Conservation (phyloP, 2,113 vertebrate species). For the Uria aalge region DNA sequence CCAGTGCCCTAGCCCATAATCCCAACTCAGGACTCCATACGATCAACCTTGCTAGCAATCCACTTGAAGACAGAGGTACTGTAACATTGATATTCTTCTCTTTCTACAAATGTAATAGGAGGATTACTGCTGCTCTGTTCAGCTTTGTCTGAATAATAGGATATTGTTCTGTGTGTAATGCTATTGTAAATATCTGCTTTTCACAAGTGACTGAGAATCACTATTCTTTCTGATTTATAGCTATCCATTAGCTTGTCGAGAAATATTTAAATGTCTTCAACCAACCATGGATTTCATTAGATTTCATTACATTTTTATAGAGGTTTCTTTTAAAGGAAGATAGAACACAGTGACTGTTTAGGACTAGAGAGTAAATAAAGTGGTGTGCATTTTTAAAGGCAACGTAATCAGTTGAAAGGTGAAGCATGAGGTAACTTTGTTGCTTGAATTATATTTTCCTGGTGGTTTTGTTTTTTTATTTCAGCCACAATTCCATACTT, state of each 20-base stretch:
- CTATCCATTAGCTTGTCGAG: neutral
- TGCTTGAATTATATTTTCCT: neutral
- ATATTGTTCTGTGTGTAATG: neutral
- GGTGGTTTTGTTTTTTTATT: neutral
- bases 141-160: neutral
- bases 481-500: neutral
- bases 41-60: slow-evolving; percentile 93
- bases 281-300: neutral
- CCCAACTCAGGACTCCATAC: slow-evolving; percentile 91
- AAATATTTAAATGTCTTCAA: neutral
- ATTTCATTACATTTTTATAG: neutral
- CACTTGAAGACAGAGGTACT: slow-evolving; percentile 93
- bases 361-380: neutral
- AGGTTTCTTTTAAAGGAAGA: neutral
- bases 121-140: neutral
- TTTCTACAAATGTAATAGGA: neutral
- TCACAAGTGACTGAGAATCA: neutral
- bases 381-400: neutral
- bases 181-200: neutral
- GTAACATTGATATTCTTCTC: neutral
- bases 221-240: neutral
- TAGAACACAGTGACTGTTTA: neutral
- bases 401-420: neutral
- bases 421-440: neutral
- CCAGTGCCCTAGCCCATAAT: slow-evolving; percentile 88